Base-by-base conservation (phyloP, 2,113 vertebrate species). In the Crotalus helleri region DNA sequence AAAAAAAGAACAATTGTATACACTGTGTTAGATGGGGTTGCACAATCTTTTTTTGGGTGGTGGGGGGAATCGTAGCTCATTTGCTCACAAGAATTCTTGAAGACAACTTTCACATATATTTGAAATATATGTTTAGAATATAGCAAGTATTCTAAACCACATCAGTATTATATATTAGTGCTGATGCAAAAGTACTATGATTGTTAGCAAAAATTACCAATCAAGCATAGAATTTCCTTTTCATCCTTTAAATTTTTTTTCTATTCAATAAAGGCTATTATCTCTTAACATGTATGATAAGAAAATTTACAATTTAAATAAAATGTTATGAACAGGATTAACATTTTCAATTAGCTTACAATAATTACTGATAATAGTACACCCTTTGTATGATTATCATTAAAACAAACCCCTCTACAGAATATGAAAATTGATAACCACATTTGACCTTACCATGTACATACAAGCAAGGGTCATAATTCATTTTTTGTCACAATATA, bases 31-130 rank as follows among this genome's bases (percentile, higher is more conserved):
- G 12, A 74, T 4, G 12, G 64, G 64, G 13, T 15, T 69, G 29
- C 33, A 39, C 15, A 81, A 33, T 8, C 33, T 81, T 39, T 21
- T 58, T 58, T 58, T 54, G 53, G 12, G 12, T 12, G 53, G 53
- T 12, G 53, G 53, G 2, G 53, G 12, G 53, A 13, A 54, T 12
- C 96, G 92, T 89, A 93, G 90, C 92, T 51, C 64, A 93, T 95
- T 94, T 96, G 95, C 85, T 91, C 88, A 89, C 92, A 94, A 89
- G 88, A 95, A 96, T 96, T 96, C 94, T 92, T 95, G 6, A 55
- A 90, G 95, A 94, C 96, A 96, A 74, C 15, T 96, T 96, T 93
- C 96, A 95, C 23, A 15, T 12, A 19, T 91, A 92, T 93, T 96
- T 95, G 57, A 95, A 91, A 88, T 96, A 97, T 96, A 94, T 29